These are phyloP conservation scores for Buceros bicornis DNA, from an alignment of 2,797 vertebrate species.

Conservation along the genomic window DNA sequence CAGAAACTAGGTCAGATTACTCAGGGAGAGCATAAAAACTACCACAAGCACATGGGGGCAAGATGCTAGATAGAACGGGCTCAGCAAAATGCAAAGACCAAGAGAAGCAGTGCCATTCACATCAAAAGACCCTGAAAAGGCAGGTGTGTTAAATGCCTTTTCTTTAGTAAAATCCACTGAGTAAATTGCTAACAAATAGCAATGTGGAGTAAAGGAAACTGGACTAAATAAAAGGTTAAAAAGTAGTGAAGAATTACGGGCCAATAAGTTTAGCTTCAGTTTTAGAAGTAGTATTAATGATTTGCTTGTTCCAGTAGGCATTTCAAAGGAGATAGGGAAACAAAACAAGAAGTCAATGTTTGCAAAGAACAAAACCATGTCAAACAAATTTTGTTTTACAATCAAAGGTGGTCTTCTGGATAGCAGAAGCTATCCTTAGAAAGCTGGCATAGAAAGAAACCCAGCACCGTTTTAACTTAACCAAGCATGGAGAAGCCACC, in stretches of 20 bases:
- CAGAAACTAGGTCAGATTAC: neutral
- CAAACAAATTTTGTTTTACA: neutral
- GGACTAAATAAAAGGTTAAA: neutral
- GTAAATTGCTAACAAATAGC: neutral
- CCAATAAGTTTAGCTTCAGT: neutral
- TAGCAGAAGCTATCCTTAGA: neutral
- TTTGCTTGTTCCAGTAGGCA: conserved; percentile 25
- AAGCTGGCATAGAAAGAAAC: neutral
- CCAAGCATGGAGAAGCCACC: neutral
- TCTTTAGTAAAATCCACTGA: neutral
- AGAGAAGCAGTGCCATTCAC: neutral
- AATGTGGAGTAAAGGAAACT: neutral
- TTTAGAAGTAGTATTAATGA: conserved; percentile 38
- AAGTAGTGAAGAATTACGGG: neutral
- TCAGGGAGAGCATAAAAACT: neutral
- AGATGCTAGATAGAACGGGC: neutral
- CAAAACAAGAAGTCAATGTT: conserved; percentile 10
- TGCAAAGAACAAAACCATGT: neutral
- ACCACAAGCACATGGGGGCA: neutral
- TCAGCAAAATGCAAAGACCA: neutral
- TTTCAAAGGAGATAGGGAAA: conserved; percentile 24
- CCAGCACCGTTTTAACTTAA: neutral
- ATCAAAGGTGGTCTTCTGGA: neutral
- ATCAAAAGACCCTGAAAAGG: neutral
- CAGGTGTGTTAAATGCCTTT: neutral